Evolutionary conservation across 2,888 invertebrate genomes (phyloP), one percentile per base, ranked within the genome.

Genomic region (Andrena fulva): DNA sequence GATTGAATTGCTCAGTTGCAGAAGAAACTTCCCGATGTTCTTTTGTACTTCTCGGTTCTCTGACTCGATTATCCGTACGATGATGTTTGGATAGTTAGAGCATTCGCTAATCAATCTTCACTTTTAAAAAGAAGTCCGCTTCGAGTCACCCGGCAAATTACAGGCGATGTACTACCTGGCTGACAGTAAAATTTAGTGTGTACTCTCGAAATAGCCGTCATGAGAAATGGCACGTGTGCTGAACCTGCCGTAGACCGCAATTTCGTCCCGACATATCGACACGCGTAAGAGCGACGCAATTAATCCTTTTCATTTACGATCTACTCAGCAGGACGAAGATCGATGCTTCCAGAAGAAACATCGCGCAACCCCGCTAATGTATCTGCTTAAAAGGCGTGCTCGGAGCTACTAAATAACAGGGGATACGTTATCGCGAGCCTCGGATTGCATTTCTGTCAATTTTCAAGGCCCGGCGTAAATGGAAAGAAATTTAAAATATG

Each of bases 261-360:
- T 64, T 72, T 77, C 48, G 31, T 59, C 64, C 12, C 10, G 52
- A 71, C 71, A 12, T 71, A 52, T 16, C 35, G 69, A 50, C 50
- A 50, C 24, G n/a, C 52, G 54, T 72, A 35, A 56, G 66, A 63
- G 56, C 59, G 67, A 77, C 67, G 71, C 66, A 72, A 77, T 72
- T 71, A 79, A 75, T 64, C 31, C 60, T 66, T 71, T 70, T 62
- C 66, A 35, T 56, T 71, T 54, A 31, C 66, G 29, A 56, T 20
- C 27, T 35, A 16, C 63, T 52, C 20, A 16, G 54, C 16, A 52
- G 63, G 77, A 85, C 72, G 73, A 85, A 85, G 86, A 85, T 80
- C 62, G 74, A 85, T 85, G 85, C 56, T 59, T 64, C 62, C 52
- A 62, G 54, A 50, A 27, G 29, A n/a, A 27, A 20, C 50, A 64